Conservation (phyloP, 2,113 vertebrate genomes). For the Amphiprion ocellaris region DNA sequence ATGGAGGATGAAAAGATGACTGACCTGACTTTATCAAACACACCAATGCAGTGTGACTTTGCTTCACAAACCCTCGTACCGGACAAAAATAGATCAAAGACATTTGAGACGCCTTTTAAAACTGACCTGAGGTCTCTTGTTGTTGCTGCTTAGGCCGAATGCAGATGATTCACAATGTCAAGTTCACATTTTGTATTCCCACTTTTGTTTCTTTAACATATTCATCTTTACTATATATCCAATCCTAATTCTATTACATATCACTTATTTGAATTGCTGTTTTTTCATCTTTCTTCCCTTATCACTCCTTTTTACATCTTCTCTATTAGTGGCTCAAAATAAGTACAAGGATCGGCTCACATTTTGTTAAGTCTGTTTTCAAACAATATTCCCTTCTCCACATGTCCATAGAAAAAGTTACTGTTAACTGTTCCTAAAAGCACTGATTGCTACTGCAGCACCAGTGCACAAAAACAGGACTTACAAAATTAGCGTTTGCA, state of each 20-base stretch:
- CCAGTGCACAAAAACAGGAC: too few species aligned
- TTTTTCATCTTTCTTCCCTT: too few species aligned
- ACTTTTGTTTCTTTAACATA: not conserved
- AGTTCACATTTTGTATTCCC: not conserved
- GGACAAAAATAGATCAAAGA: slow-evolving; percentile 43
- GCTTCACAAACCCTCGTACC: not conserved
- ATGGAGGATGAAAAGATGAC: not conserved
- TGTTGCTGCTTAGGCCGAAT: not conserved
- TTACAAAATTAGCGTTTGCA: too few species aligned
- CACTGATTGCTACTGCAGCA: too few species aligned
- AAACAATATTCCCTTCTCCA: not conserved
- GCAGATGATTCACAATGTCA: not conserved
- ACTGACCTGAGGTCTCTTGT: slow-evolving; percentile 1
- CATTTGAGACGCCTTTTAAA: slow-evolving; percentile 38
- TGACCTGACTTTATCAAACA: not conserved
- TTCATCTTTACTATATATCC: not conserved
- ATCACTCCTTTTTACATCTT: not conserved
- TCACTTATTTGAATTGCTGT: not conserved
- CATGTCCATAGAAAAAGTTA: too few species aligned
- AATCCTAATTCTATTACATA: too few species aligned
- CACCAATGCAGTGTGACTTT: slow-evolving; percentile 1
- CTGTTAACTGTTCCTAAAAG: too few species aligned
- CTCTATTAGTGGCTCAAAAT: too few species aligned
- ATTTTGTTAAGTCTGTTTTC: not conserved
- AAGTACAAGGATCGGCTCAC: not conserved